Base-by-base conservation (phyloP, 2,888 invertebrate genomes). In the Isoperla grammatica region DNA sequence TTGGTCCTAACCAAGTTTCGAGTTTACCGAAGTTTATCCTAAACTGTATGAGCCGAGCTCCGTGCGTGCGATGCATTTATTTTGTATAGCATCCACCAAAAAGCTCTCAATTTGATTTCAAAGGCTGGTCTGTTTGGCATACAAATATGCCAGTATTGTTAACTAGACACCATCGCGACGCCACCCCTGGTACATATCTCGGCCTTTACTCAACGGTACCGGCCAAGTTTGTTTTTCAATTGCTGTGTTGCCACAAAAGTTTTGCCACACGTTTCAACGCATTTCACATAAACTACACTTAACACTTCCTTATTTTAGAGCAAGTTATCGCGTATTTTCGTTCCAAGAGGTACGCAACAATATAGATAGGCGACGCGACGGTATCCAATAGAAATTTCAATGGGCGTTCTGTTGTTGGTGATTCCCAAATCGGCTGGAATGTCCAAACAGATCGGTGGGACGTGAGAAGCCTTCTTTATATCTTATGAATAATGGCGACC, bases 351-450 rank as follows among this genome's bases (percentile, higher is more conserved):
- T 19, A 22, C 20, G 20, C 13, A 46, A 46, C 20, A 17, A 46
- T 4, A 46, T 22, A 42, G n/a, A 20, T 20, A 20, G 20, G 20
- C 46, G 19, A 22, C 20, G 19, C 46, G 17, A 20, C 20, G 23
- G 61, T 49, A 61, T 61, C 54, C 57, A 61, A 61, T 61, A 57
- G 57, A 61, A 61, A 61, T 61, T 61, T 61, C 57, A 61, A 61
- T 61, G 57, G 53, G 57, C 57, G 57, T 57, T 57, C 37, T 57
- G 61, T 57, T 57, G 40, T 53, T 23, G 50, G 50, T 57, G 61
- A 61, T 61, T 61, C 54, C 61, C 57, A 61, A 61, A 57, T 61
- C 57, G 61, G 57, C 54, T 43, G 45, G 57, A 57, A 57, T 61
- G 57, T 56, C 61, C 61, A 57, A 61, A 61, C 61, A 57, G 54